phyloP scores from a whole-genome alignment of 2,888 invertebrate species.

The Alsophila aescularia region DNA sequence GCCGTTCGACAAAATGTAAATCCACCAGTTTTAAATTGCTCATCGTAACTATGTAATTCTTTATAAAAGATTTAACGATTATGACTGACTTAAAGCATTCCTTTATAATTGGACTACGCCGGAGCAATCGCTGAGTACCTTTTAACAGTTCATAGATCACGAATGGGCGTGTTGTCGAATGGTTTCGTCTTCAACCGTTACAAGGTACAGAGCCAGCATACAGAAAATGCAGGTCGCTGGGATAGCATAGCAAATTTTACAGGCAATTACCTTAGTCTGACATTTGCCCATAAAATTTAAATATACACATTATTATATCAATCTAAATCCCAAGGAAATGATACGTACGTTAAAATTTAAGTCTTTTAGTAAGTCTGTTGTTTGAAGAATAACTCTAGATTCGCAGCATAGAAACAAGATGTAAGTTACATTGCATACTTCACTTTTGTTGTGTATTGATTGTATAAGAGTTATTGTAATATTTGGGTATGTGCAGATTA shows the following conservation, averaged over 20 bases:
- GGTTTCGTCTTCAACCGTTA: conserved; percentile 39
- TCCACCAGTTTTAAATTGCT: neutral
- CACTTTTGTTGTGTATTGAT: neutral
- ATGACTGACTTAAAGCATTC: conserved; percentile 24
- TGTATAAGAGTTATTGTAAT: neutral
- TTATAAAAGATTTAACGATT: too few relatives aligned
- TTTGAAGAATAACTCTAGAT: conserved; percentile 30
- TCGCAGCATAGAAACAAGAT: conserved; percentile 1
- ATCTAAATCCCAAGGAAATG: conserved; percentile 38
- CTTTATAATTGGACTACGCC: conserved; percentile 38
- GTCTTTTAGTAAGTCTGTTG: conserved; percentile 41
- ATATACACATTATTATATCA: conserved; percentile 31
- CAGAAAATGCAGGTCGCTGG: conserved; percentile 44
- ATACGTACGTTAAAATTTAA: conserved; percentile 39
- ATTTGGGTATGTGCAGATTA: too few relatives aligned
- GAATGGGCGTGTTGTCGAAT: neutral
- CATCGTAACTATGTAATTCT: too few relatives aligned
- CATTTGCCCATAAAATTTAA: conserved; percentile 38
- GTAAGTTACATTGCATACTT: neutral
- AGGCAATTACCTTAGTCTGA: conserved; percentile 31
- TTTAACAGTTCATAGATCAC: conserved; percentile 38
- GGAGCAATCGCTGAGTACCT: conserved; percentile 41
- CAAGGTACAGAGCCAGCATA: conserved; percentile 47
- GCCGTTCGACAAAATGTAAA: too few relatives aligned
- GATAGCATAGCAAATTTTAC: conserved; percentile 36